Evolutionary conservation across 1,140 invertebrate species (phyloP), one percentile per base, ranked within the genome.

Genomic region (Trichogramma pretiosum): DNA sequence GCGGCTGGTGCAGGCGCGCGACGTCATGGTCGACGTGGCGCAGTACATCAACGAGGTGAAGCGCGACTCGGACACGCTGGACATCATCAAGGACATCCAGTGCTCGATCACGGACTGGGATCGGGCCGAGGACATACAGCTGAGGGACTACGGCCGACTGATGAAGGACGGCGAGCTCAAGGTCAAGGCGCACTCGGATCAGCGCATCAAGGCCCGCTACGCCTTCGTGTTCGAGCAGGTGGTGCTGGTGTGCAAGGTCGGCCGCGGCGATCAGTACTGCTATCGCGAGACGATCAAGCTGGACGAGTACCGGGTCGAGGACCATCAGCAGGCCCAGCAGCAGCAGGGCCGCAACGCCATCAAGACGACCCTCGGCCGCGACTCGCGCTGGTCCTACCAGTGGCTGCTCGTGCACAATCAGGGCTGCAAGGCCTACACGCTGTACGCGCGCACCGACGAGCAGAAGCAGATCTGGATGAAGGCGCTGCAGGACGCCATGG

Each of bases 21-120:
- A 97, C 67, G 87, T 87, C 21, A 99, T 98, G 94, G 80, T 93
- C 48, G 94, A 99, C 70, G 83, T 99, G 22, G 92, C 93, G 11
- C 83, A 93, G 58, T 99, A 93, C 70, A 95, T 96, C 50, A 98
- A 99, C 67, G 95, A 98, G 77, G 91, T 96, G n/a, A 97, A 96
- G 61, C 73, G 94, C 37, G 94, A 98, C 72, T 92, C 87, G 41
- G 94, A 98, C 64, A 89, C 89, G 41, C 71, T 96, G 17, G 82
- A 87, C 50, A 83, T 98, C 39, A 92, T 98, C 55, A 80, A 82
- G 50, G 89, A 93, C 72, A 85, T 97, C 46, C 86, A 93, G 74
- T 78, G 80, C 48, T 87, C 82, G 56, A 91, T 92, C 58, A 74
- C 83, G 14, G 85, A 88, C 65, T 84, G 86, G 78, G 78, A 84